Evolutionary conservation across 1,140 invertebrate species (phyloP).

Genomic region (Diuraphis noxia): DNA sequence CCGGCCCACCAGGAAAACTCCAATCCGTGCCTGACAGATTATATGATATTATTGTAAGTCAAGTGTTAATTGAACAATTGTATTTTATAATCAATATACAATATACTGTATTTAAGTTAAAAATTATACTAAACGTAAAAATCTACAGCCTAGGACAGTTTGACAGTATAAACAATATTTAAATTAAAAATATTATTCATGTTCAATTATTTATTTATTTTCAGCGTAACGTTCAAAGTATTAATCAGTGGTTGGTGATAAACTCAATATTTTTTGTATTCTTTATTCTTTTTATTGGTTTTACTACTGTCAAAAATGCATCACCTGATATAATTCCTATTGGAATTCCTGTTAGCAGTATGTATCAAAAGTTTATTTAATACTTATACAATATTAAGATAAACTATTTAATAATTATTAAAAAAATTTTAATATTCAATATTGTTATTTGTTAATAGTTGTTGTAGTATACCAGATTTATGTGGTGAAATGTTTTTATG

Average conservation of each 20-base stretch:
- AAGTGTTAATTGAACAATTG: no score
- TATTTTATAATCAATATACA: no score
- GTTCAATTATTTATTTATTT: not conserved
- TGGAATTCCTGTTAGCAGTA: slow-evolving; percentile 10
- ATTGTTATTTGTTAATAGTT: not conserved
- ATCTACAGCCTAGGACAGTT: not conserved
- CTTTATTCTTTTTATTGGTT: not conserved
- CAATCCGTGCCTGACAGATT: no score
- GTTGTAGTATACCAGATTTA: slow-evolving; percentile 7
- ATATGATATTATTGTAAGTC: no score
- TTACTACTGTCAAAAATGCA: not conserved
- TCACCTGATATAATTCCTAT: not conserved
- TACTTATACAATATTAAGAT: not conserved
- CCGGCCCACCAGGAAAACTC: no score
- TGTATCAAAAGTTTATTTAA: not conserved
- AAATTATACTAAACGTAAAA: no score
- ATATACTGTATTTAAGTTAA: no score
- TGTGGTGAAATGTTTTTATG: slow-evolving; percentile 26
- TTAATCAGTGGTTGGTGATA: not conserved
- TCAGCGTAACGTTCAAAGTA: not conserved
- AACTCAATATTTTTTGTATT: slow-evolving; percentile 24
- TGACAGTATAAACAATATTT: not conserved
- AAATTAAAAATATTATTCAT: not conserved
- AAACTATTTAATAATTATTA: no score
- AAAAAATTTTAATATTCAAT: not conserved